Evolutionary conservation across 1,140 invertebrate species (phyloP).

Genomic region (Ips nitidus): DNA sequence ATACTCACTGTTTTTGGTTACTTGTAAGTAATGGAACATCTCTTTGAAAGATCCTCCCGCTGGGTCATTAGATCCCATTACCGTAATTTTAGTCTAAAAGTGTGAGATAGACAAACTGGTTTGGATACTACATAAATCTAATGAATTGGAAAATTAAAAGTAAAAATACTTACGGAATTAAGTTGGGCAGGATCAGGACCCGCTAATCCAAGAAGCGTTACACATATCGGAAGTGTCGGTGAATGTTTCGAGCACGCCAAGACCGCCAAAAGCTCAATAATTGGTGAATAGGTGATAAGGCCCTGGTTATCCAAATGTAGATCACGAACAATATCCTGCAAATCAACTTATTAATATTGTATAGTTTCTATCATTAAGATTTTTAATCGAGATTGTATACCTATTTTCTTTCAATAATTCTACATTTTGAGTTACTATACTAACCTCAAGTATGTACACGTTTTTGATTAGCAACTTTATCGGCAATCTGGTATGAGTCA

Average conservation of each 20-base stretch:
- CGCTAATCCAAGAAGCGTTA: not conserved
- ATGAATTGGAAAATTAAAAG: too few species aligned
- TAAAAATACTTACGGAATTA: not conserved
- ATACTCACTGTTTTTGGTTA: constrained; percentile 9
- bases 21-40: constrained; percentile 15
- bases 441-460: not conserved
- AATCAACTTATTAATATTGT: not conserved
- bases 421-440: not conserved
- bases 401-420: too few species aligned
- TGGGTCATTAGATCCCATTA: constrained; percentile 11
- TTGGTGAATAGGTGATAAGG: not conserved
- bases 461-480: not conserved
- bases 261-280: not conserved
- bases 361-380: too few species aligned
- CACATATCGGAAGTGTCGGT: not conserved
- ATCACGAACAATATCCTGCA: not conserved
- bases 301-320: constrained; percentile 1
- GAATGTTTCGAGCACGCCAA: not conserved
- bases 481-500: constrained; percentile 6
- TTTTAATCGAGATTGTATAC: too few species aligned
- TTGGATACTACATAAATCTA: too few species aligned
- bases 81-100: constrained; percentile 11
- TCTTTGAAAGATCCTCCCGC: constrained; percentile 17
- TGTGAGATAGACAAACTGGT: not conserved
- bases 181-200: constrained; percentile 13